Conservation (phyloP, 2,888 invertebrate species). For the Mactromeris polynyma region DNA sequence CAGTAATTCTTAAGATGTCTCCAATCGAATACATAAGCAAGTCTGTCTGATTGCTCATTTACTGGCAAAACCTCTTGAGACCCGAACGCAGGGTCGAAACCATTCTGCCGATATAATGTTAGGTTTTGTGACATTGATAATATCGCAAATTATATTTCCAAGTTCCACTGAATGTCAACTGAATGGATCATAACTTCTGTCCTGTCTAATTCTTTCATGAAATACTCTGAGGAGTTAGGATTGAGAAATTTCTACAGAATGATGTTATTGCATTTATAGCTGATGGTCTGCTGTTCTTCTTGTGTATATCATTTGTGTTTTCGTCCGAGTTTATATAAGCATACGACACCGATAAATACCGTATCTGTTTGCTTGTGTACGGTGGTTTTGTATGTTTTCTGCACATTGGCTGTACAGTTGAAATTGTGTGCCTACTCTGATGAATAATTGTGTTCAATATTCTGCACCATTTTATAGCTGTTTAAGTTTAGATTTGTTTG, state of each 20-base stretch:
- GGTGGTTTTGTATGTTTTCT: no score
- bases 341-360: no score
- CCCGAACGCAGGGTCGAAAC: not conserved
- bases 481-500: no score
- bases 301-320: not conserved
- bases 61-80: not conserved
- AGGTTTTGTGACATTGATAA: constrained; percentile 12
- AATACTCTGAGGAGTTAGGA: not conserved
- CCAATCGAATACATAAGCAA: not conserved
- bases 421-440: no score
- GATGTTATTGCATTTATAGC: not conserved
- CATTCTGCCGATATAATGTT: not conserved
- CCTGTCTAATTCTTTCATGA: not conserved
- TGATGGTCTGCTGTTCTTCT: not conserved
- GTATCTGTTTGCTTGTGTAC: no score
- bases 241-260: not conserved
- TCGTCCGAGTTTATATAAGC: no score
- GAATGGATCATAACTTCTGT: not conserved
- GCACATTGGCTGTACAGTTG: no score
- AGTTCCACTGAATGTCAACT: not conserved
- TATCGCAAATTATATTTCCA: constrained; percentile 7
- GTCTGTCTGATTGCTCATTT: constrained; percentile 14
- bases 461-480: no score
- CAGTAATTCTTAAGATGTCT: not conserved
- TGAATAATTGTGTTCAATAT: no score